Evolutionary conservation across 2,113 vertebrate species (phyloP).

Genomic region (Mastomys natalensis): DNA sequence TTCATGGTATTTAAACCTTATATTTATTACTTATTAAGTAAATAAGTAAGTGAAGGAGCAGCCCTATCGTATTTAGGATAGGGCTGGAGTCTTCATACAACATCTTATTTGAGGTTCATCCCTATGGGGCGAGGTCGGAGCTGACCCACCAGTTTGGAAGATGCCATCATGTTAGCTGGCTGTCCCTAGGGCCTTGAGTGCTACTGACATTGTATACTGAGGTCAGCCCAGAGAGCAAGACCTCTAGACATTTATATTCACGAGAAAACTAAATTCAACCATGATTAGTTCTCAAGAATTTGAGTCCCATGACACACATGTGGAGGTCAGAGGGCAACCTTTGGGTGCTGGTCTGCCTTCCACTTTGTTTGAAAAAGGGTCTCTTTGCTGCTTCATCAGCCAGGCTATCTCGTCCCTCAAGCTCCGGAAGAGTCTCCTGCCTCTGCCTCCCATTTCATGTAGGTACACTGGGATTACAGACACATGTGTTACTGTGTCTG

Average conservation of each 20-base stretch:
- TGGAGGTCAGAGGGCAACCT: background rate
- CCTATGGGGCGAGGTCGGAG: background rate
- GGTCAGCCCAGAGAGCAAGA: conserved; percentile 26
- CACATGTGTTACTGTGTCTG: background rate
- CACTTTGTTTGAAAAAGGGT: background rate
- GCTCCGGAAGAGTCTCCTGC: background rate
- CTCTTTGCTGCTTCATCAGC: too few species aligned
- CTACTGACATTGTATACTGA: background rate
- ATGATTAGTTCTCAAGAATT: background rate
- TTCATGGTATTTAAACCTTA: background rate
- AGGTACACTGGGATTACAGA: background rate
- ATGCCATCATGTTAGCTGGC: background rate
- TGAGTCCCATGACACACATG: background rate
- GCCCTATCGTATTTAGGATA: background rate
- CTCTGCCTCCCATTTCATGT: background rate
- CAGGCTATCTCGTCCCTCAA: background rate
- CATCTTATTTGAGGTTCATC: background rate
- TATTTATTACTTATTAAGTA: background rate
- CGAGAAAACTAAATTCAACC: background rate
- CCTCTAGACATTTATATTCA: conserved; percentile 1
- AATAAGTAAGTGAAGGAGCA: background rate
- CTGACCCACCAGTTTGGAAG: background rate
- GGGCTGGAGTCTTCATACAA: background rate
- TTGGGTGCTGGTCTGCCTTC: background rate
- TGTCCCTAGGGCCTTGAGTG: background rate